Conservation (phyloP, 30 jellyfish, hydroid and myxozoan species). For the Turritopsis dohrnii region DNA sequence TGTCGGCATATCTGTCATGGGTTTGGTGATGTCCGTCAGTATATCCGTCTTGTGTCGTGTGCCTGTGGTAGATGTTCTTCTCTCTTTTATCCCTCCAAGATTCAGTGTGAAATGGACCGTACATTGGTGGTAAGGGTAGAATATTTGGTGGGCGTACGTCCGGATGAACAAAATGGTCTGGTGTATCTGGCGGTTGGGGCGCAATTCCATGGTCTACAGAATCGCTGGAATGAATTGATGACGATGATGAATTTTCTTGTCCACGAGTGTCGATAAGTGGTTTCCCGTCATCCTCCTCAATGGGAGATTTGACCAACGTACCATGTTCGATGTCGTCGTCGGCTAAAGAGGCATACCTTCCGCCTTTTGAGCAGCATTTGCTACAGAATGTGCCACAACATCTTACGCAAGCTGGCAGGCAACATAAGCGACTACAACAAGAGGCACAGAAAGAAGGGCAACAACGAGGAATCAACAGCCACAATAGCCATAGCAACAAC, state of each 20-base stretch:
- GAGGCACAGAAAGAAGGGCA: slow-evolving; percentile 64
- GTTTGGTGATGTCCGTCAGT: background rate
- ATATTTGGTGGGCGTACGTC: background rate
- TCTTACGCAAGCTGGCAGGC: background rate
- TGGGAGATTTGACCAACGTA: background rate
- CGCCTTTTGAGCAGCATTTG: slow-evolving; percentile 71
- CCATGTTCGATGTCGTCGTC: slow-evolving; percentile 27
- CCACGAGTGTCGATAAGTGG: background rate
- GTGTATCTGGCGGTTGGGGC: background rate
- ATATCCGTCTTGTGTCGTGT: slow-evolving; percentile 6
- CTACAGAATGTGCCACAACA: slow-evolving; percentile 3
- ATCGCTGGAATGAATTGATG: background rate
- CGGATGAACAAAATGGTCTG: background rate
- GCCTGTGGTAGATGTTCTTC: background rate
- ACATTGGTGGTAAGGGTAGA: background rate
- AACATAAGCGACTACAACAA: slow-evolving; percentile 46
- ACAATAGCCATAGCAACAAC: slow-evolving; percentile 65
- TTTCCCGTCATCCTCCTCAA: background rate
- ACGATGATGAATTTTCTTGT: background rate
- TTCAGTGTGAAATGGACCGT: slow-evolving; percentile 21
- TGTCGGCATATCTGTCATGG: background rate
- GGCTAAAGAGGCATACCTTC: slow-evolving; percentile 65
- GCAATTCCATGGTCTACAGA: background rate
- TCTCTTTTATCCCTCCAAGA: slow-evolving; percentile 35
- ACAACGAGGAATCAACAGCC: slow-evolving; percentile 92